Evolutionary conservation across 2,888 invertebrate species (phyloP).

Genomic region (Acleris emargana): DNA sequence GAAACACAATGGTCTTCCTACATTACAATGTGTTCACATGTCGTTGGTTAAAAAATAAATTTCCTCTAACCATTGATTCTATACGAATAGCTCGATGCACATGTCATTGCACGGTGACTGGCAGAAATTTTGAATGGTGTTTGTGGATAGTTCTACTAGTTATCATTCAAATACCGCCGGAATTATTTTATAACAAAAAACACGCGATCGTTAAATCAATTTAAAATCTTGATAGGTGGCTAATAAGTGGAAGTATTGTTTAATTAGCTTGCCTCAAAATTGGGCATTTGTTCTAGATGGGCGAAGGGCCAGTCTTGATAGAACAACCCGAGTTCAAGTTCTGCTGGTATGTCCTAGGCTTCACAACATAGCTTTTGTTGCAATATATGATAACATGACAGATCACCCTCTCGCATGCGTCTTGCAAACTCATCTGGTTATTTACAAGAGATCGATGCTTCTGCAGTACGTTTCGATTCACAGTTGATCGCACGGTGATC

Average conservation of each 20-base stretch:
- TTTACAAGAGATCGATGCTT: background rate
- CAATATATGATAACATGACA: background rate
- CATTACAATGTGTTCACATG: slow-evolving; percentile 28
- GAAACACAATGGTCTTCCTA: slow-evolving; percentile 27
- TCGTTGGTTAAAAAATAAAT: background rate
- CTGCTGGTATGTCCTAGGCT: background rate
- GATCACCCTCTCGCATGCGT: background rate
- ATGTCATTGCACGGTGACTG: too few species aligned
- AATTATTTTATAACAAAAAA: too few species aligned
- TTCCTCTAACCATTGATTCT: background rate
- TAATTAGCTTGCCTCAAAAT: too few species aligned
- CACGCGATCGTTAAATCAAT: background rate
- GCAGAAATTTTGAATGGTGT: too few species aligned
- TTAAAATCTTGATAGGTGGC: too few species aligned
- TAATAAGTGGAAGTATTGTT: too few species aligned
- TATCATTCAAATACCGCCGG: too few species aligned
- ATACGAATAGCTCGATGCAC: too few species aligned
- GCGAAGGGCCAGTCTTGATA: too few species aligned
- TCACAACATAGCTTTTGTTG: background rate
- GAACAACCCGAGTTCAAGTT: background rate
- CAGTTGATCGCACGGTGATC: slow-evolving; percentile 38
- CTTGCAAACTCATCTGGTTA: background rate
- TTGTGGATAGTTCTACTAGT: too few species aligned
- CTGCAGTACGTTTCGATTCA: slow-evolving; percentile 23
- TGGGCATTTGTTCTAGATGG: too few species aligned